Base-by-base conservation (phyloP, 2,797 vertebrate genomes). In the Coregonus ussuriensis region DNA sequence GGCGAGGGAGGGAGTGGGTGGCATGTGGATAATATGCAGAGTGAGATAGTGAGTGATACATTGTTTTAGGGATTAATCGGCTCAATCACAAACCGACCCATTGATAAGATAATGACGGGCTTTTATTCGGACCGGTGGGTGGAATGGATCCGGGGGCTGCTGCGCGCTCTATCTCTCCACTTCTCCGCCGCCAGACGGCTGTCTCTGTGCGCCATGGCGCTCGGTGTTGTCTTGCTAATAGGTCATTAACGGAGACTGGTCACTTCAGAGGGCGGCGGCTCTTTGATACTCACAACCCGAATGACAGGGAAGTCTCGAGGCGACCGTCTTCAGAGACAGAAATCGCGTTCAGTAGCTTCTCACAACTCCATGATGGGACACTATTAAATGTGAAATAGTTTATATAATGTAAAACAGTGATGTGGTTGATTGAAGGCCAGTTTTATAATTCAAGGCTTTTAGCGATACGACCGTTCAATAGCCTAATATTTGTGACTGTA, bases 231-330 rank as follows among this genome's bases (percentile, higher is more conserved):
- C 2, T 77, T 78, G 87, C 88, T 85, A 84, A 92, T 84, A 84
- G 85, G 41, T 47, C 41, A 47, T 47, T 47, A 47, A 47, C 41
- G 41, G 74, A 13, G 76, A 84, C 79, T 65, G 81, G 85, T 33
- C 77, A 86, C 88, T 88, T 91, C 90, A 90, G 86, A 91, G 85
- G 41, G 69, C 15, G 51, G 41, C 65, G 47, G 69, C 6, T 70
- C 88, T 91, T 89, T 89, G 87, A 89, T 87, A 82, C 74, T 81
- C 75, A 77, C 74, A 81, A 37, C 29, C 70, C 52, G 15, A 68
- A 54, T 14, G 41, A 47, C 41, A 47, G 29, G 13, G 79, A 68
- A 4, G 51, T n/a, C 1, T 31, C 33, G 52, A 56, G 6, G 18
- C 33, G 33, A 35, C 52, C 21, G 35, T 15, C 3, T 67, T 33